phyloP scores from a whole-genome alignment of 2,797 vertebrate genomes.

The Synanceia verrucosa region DNA sequence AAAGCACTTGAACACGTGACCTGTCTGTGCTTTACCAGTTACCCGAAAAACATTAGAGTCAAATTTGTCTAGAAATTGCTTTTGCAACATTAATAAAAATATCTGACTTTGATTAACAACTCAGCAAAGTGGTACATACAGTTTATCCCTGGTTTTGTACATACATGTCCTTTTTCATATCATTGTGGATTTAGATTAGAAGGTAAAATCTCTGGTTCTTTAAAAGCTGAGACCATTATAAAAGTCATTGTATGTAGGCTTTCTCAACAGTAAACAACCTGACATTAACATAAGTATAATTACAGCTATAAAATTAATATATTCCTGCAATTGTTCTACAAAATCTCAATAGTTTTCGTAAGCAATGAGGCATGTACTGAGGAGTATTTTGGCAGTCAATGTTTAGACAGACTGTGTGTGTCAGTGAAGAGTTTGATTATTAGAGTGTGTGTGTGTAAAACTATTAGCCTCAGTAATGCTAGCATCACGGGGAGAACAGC shows the following conservation, averaged over 20 bases:
- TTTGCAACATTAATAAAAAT: constrained; percentile 32
- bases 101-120: neutral
- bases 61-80: constrained; percentile 17
- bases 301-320: constrained; percentile 29
- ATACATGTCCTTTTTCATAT: neutral
- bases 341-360: neutral
- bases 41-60: neutral
- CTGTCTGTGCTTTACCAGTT: constrained; percentile 1
- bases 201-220: constrained; percentile 5
- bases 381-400: constrained; percentile 16
- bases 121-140: constrained; percentile 14
- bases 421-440: neutral
- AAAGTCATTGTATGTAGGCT: constrained; percentile 8
- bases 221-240: constrained; percentile 20
- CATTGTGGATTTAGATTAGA: neutral
- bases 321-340: neutral
- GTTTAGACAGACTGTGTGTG: neutral
- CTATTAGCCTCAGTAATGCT: neutral
- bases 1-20: neutral
- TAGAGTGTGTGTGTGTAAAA: neutral
- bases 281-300: constrained; percentile 21
- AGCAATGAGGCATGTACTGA: neutral
- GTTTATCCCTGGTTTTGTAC: constrained; percentile 8
- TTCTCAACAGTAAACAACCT: constrained; percentile 25
- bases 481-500: constrained; percentile 81